Evolutionary conservation across 2,113 vertebrate species (phyloP).

Genomic region (Seriola dumerili): DNA sequence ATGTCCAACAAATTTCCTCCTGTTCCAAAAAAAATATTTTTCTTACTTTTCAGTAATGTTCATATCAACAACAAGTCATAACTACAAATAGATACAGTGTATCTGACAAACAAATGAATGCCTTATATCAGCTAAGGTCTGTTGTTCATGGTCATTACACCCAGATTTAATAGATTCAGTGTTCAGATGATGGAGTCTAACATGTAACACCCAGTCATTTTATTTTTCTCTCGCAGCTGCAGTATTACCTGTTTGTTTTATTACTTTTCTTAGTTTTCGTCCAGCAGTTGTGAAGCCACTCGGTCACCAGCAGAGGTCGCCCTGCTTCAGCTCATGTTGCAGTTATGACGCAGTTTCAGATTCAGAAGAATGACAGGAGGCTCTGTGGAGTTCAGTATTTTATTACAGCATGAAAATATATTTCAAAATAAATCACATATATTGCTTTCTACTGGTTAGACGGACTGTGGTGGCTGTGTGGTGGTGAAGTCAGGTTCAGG

Average conservation of each 20-base stretch:
- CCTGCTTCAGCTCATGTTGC: neutral
- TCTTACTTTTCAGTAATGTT: too few species aligned
- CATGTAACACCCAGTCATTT: too few species aligned
- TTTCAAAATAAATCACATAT: neutral
- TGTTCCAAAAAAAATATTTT: too few species aligned
- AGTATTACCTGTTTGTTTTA: neutral
- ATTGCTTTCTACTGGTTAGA: too few species aligned
- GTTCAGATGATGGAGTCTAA: too few species aligned
- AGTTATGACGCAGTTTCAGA: conserved; percentile 28
- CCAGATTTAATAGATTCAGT: too few species aligned
- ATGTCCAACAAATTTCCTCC: too few species aligned
- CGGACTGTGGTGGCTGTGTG: neutral
- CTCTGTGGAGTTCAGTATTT: neutral
- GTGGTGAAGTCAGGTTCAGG: neutral
- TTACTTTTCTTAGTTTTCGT: neutral
- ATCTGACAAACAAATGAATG: too few species aligned
- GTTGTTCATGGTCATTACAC: too few species aligned
- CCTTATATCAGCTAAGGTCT: too few species aligned
- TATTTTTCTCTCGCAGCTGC: neutral
- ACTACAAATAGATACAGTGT: too few species aligned
- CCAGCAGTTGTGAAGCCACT: fast-evolving
- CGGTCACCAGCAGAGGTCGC: conserved; percentile 33
- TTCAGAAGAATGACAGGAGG: neutral
- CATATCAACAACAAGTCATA: too few species aligned
- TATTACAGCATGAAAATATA: neutral